Percentiles rank a stretch among this genome's conserved stretches.
Conservation (phyloP, 2,113 vertebrate species). For the Formicarius rufipectus region DNA sequence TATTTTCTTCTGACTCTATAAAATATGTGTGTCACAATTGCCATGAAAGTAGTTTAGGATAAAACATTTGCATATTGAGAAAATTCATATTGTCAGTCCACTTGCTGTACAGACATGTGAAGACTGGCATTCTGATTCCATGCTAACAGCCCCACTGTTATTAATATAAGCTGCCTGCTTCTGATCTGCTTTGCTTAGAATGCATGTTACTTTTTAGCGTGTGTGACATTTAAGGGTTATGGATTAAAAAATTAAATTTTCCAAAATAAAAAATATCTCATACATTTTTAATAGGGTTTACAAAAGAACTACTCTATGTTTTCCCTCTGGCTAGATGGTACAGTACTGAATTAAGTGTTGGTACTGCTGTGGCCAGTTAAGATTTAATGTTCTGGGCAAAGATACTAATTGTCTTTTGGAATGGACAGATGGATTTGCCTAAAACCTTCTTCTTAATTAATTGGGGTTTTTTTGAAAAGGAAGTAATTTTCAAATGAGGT, state of each 20-base stretch:
- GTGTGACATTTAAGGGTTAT: slow-evolving; percentile 1
- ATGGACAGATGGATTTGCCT: slow-evolving; percentile 57
- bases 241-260: slow-evolving; percentile 44
- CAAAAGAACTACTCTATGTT: slow-evolving; percentile 21
- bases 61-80: background rate
- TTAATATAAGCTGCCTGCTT: slow-evolving; percentile 30
- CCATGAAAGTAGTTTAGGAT: background rate
- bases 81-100: slow-evolving; percentile 10
- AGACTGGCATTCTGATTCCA: slow-evolving; percentile 26
- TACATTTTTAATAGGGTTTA: slow-evolving; percentile 53
- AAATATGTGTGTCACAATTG: background rate
- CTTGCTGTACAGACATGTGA: background rate
- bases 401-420: slow-evolving; percentile 56
- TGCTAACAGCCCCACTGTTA: slow-evolving; percentile 30
- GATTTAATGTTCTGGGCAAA: slow-evolving; percentile 30
- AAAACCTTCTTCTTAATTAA: slow-evolving; percentile 62
- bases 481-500: slow-evolving; percentile 40
- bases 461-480: slow-evolving; percentile 44
- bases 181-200: slow-evolving; percentile 50
- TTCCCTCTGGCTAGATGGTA: slow-evolving; percentile 46
- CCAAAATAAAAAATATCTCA: background rate
- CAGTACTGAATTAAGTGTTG: slow-evolving; percentile 46
- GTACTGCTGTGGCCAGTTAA: slow-evolving; percentile 17
- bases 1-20: background rate
- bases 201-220: slow-evolving; percentile 38